Conservation (phyloP, 1,140 invertebrate species). For the Drosophila persimilis region DNA sequence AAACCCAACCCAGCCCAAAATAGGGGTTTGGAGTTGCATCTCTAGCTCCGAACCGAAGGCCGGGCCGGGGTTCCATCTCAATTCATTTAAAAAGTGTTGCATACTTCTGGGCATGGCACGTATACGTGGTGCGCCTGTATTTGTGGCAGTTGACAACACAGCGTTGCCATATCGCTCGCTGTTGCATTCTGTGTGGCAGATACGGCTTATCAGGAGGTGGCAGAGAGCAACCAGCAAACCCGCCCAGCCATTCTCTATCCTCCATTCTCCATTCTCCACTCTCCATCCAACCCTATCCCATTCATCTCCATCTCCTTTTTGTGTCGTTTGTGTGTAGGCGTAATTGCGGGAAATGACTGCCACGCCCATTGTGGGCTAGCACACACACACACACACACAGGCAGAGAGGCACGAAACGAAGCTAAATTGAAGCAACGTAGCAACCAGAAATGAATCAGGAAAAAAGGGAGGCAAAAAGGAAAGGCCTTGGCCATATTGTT, state of each 20-base stretch:
- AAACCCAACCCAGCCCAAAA: neutral
- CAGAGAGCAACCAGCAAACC: too few species aligned
- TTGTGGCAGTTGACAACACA: slow-evolving; percentile 16
- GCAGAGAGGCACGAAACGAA: slow-evolving; percentile 17
- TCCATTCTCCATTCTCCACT: slow-evolving; percentile 2
- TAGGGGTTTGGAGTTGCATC: too few species aligned
- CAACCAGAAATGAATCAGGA: slow-evolving; percentile 51
- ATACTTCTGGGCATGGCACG: slow-evolving; percentile 57
- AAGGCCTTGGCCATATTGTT: slow-evolving; percentile 44
- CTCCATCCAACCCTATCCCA: slow-evolving; percentile 11
- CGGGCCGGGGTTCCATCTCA: neutral
- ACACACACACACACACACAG: slow-evolving; percentile 32
- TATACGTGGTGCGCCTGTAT: slow-evolving; percentile 22
- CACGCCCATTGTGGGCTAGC: slow-evolving; percentile 75
- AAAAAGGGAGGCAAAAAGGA: slow-evolving; percentile 10
- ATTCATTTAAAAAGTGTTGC: slow-evolving; percentile 48
- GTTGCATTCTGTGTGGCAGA: slow-evolving; percentile 7
- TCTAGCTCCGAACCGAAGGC: neutral
- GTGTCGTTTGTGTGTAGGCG: slow-evolving; percentile 61
- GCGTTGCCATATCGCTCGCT: slow-evolving; percentile 34
- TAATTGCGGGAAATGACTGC: slow-evolving; percentile 79
- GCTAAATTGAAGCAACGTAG: slow-evolving; percentile 47
- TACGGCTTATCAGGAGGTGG: slow-evolving; percentile 41
- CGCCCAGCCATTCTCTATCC: slow-evolving; percentile 1
- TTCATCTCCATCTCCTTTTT: slow-evolving; percentile 20